Evolutionary conservation across 1,140 invertebrate genomes (phyloP).

Genomic region (Drosophila albomicans): DNA sequence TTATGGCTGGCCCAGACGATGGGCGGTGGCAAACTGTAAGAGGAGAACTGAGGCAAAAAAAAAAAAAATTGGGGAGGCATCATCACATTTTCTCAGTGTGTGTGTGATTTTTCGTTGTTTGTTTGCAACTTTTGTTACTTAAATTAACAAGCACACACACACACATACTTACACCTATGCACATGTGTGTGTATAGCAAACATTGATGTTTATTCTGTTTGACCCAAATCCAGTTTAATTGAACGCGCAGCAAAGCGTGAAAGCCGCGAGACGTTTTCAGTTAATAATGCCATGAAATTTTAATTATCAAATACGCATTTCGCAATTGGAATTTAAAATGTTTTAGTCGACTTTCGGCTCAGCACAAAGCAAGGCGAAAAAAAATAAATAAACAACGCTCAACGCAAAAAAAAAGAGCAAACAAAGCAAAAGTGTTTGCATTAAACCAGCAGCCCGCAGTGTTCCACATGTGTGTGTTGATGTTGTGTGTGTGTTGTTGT

Average conservation of each 20-base stretch:
- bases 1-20: constrained; percentile 62
- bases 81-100: constrained; percentile 63
- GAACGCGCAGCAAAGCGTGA: constrained; percentile 28
- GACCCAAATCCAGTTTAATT: constrained; percentile 72
- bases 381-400: neutral
- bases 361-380: constrained; percentile 20
- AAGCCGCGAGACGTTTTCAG: constrained; percentile 66
- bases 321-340: constrained; percentile 23
- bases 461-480: neutral
- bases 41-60: neutral
- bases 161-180: constrained; percentile 1
- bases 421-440: constrained; percentile 33
- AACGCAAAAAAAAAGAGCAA: neutral
- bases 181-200: constrained; percentile 36
- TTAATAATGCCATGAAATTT: constrained; percentile 76
- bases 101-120: constrained; percentile 60
- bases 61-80: constrained; percentile 31
- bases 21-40: constrained; percentile 22
- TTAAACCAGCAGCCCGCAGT: constrained; percentile 24
- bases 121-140: constrained; percentile 71
- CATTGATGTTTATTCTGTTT: constrained; percentile 70
- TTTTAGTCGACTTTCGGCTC: constrained; percentile 13
- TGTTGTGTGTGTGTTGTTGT: neutral
- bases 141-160: constrained; percentile 68
- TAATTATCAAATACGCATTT: constrained; percentile 61